Evolutionary conservation across 2,113 vertebrate species (phyloP).

Genomic region (Cygnus buccinator): DNA sequence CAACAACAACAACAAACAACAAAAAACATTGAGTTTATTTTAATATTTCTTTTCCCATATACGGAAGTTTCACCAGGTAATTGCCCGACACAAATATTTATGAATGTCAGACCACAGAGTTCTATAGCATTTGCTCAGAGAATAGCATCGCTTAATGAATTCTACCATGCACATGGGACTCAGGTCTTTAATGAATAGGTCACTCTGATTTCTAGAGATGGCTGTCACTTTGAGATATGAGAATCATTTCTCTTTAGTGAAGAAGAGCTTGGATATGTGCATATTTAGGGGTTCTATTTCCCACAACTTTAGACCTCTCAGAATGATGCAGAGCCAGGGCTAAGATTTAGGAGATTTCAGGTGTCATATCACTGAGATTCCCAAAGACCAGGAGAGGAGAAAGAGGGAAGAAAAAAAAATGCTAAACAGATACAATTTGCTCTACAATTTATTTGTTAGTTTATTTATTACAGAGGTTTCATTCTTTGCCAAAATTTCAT

Average conservation of each 20-base stretch:
- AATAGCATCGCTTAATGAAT: slow-evolving; percentile 65
- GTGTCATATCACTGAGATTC: background rate
- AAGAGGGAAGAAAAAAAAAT: background rate
- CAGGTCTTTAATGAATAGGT: slow-evolving; percentile 60
- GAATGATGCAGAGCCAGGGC: background rate
- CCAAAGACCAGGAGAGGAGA: background rate
- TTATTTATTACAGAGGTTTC: background rate
- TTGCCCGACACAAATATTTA: slow-evolving; percentile 53
- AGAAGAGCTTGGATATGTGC: slow-evolving; percentile 49
- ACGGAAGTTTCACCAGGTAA: slow-evolving; percentile 6
- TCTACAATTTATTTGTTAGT: background rate
- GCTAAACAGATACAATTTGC: accelerated
- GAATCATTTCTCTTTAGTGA: slow-evolving; percentile 60
- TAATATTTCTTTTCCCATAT: slow-evolving; percentile 26
- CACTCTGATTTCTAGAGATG: slow-evolving; percentile 54
- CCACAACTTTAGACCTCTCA: slow-evolving; percentile 12
- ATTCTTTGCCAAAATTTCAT: background rate
- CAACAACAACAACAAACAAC: background rate
- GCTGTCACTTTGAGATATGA: slow-evolving; percentile 67
- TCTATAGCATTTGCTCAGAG: slow-evolving; percentile 44
- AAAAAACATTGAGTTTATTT: slow-evolving; percentile 17
- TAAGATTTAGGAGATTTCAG: slow-evolving; percentile 19
- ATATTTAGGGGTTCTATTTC: slow-evolving; percentile 56
- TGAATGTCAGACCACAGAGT: slow-evolving; percentile 21
- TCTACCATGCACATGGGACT: slow-evolving; percentile 40